Evolutionary conservation across 2,113 vertebrate genomes (phyloP), one percentile per base, ranked within the genome.

Genomic region (Chelonoidis abingdonii): DNA sequence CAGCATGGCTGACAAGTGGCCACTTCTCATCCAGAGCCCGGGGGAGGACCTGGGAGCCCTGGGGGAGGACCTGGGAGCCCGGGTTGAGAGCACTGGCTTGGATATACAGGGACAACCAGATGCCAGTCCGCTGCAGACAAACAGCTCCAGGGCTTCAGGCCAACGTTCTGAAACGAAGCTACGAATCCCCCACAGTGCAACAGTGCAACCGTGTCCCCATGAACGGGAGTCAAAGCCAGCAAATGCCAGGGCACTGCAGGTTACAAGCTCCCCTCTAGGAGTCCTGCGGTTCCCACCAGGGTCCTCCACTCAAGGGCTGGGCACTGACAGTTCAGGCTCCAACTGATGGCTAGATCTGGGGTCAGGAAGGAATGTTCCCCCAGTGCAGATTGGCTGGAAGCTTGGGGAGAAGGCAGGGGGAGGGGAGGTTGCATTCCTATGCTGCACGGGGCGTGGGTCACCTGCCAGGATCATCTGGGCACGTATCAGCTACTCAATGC

Each of bases 1-100:
- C 29, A 31, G 57, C 57, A 25, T 29, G 6, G 12, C 57, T 14
- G 57, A 62, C 57, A 27, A 27, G 27, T 0, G 0, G 35, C 17
- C 14, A 89, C 19, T 57, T 81, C 54, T 1, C 49, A 80, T 9
- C 79, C 14, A 1, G 49, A 50, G 50, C 47, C 29, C 8, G 11
- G 27, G 16, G 76, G 57, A 29, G 57, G 25, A 13, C 24, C 25
- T 27, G 25, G 57, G 57, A 29, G 57, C 25, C 25, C 10, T 3
- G 25, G 25, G 24, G 10, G 11, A 57, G 27, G 57, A 29, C 27
- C 29, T 13, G 13, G 57, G 27, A 57, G 25, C 25, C 65, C 8
- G 4, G 65, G 35, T 6, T 8, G 65, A 35, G 16, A 21, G 17
- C 35, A 9, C 65, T n/a, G n/a, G 65, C n/a, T 13, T 72, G 65